phyloP scores from a whole-genome alignment of 2,797 vertebrate species.

The Tangara arthus region DNA sequence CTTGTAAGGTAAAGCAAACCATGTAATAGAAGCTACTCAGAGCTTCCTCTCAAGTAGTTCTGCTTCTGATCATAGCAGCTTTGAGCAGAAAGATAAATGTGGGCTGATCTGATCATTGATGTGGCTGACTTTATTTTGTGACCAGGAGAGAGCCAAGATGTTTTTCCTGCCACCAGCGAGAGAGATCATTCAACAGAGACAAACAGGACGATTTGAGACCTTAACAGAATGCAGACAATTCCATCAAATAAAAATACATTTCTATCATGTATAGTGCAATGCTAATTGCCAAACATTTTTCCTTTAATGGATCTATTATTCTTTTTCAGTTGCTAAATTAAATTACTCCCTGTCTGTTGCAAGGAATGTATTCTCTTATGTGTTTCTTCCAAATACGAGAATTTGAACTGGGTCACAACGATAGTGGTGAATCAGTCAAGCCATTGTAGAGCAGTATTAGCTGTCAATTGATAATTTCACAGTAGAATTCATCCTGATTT shows the following conservation, averaged over 20 bases:
- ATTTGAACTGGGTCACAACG: not conserved
- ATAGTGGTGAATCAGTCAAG: not conserved
- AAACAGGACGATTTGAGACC: not conserved
- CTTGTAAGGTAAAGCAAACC: not conserved
- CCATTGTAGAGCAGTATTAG: not conserved
- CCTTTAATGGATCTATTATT: not conserved
- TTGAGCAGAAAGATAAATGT: not conserved
- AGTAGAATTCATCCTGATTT: not conserved
- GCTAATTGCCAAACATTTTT: not conserved
- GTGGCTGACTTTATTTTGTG: not conserved
- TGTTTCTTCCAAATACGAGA: not conserved
- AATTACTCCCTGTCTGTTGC: not conserved
- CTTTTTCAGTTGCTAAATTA: not conserved
- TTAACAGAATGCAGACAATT: not conserved
- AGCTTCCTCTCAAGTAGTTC: not conserved
- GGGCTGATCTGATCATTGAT: not conserved
- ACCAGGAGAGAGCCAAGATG: not conserved
- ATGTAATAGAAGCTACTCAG: not conserved
- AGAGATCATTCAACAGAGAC: not conserved
- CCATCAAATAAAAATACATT: not conserved
- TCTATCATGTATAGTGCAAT: not conserved
- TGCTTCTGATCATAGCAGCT: not conserved
- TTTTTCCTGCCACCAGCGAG: not conserved
- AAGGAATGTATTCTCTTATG: not conserved
- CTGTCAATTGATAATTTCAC: not conserved